Evolutionary conservation across 92 coral and sea anemone genomes (phyloP).

Genomic region (Epizoanthus illoricatus): DNA sequence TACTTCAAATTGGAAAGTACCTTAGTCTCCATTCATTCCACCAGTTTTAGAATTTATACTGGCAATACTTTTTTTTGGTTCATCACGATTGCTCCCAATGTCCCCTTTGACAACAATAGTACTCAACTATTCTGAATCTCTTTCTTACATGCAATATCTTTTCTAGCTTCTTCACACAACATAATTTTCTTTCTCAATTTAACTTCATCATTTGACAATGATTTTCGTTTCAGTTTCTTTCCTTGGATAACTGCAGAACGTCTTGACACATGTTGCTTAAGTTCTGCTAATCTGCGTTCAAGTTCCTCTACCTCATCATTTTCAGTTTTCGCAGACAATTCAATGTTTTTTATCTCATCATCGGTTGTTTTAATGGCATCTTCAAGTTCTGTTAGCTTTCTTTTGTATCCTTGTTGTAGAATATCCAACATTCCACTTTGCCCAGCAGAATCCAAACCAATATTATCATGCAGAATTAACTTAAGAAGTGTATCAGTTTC

Average conservation of each 20-base stretch:
- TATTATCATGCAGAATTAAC: constrained; percentile 33
- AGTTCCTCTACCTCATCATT: constrained; percentile 21
- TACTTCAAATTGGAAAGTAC: no score
- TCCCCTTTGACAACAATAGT: background rate
- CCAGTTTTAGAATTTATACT: no score
- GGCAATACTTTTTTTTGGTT: no score
- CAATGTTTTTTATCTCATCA: constrained; percentile 28
- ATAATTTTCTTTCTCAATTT: constrained; percentile 35
- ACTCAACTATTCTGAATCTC: constrained; percentile 10
- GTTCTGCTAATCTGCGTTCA: constrained; percentile 25
- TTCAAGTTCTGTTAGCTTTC: constrained; percentile 29
- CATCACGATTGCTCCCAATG: no score
- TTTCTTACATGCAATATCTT: constrained; percentile 30
- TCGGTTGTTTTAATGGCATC: constrained; percentile 30
- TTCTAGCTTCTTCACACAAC: constrained; percentile 37
- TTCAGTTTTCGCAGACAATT: constrained; percentile 21
- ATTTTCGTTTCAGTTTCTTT: constrained; percentile 15
- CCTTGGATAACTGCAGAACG: constrained; percentile 20
- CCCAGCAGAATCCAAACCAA: constrained; percentile 37
- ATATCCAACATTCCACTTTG: constrained; percentile 39
- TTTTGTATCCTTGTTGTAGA: constrained; percentile 29
- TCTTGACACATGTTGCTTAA: constrained; percentile 20
- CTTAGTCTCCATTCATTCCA: no score
- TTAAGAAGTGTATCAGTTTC: constrained; percentile 34
- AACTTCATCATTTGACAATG: constrained; percentile 27